Evolutionary conservation across 2,888 invertebrate genomes (phyloP).

Genomic region (Plusia festucae): DNA sequence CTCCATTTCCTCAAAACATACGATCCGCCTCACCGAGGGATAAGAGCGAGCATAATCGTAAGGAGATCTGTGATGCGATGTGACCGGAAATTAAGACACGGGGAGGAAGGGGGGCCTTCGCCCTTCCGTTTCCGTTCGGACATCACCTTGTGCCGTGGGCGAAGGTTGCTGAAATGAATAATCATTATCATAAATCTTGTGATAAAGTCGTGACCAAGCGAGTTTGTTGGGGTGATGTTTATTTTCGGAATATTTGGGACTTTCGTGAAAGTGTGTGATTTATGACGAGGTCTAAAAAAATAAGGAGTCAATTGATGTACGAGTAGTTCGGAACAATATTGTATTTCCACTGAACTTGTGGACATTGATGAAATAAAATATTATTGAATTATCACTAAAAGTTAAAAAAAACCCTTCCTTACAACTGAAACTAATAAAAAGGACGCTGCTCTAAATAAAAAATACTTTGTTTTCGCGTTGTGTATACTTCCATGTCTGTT

Average conservation of each 20-base stretch:
- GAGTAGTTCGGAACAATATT: background rate
- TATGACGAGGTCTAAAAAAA: slow-evolving; percentile 9
- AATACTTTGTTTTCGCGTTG: too few species aligned
- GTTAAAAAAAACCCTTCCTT: too few species aligned
- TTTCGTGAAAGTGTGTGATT: slow-evolving; percentile 27
- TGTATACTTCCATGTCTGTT: too few species aligned
- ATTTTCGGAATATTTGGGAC: slow-evolving; percentile 8
- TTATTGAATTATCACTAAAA: too few species aligned
- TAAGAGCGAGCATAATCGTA: slow-evolving; percentile 67
- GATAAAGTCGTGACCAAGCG: slow-evolving; percentile 50
- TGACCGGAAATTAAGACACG: slow-evolving; percentile 87
- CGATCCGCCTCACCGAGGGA: slow-evolving; percentile 50
- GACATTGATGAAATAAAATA: too few species aligned
- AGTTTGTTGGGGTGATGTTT: slow-evolving; percentile 28
- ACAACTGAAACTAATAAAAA: too few species aligned
- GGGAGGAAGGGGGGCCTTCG: slow-evolving; percentile 65
- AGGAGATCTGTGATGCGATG: slow-evolving; percentile 77
- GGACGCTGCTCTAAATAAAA: too few species aligned
- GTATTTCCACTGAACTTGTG: background rate
- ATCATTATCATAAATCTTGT: slow-evolving; percentile 72
- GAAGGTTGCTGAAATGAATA: slow-evolving; percentile 66
- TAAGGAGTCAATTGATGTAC: background rate
- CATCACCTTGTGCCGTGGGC: slow-evolving; percentile 82
- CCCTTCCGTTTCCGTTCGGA: slow-evolving; percentile 77
- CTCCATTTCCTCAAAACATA: slow-evolving; percentile 42